Evolutionary conservation across 2,113 vertebrate species (phyloP).

Genomic region (Cyanoliseus patagonus): DNA sequence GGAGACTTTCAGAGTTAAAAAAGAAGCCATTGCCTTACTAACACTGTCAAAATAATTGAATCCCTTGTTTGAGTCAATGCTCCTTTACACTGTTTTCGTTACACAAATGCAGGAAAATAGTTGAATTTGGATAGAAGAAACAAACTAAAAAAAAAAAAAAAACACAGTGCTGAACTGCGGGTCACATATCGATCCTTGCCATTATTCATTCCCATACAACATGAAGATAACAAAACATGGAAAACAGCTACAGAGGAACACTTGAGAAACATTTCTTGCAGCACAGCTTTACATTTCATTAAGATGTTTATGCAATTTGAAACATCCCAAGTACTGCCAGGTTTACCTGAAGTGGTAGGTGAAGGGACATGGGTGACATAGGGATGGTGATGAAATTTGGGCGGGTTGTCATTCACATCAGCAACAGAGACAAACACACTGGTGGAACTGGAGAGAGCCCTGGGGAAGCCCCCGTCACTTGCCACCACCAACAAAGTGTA

Average conservation of each 20-base stretch:
- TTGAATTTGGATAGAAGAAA: neutral
- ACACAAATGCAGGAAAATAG: neutral
- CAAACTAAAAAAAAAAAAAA: neutral
- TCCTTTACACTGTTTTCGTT: neutral
- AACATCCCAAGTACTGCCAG: neutral
- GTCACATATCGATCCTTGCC: neutral
- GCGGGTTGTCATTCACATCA: conserved; percentile 95
- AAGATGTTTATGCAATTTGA: neutral
- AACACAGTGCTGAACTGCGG: rapidly evolving
- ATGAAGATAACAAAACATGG: neutral
- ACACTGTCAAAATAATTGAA: neutral
- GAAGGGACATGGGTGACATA: conserved; percentile 95
- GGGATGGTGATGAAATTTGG: conserved; percentile 94
- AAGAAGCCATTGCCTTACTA: neutral
- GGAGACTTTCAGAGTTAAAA: neutral
- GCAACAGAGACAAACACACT: conserved; percentile 86
- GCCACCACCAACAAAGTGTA: conserved; percentile 93
- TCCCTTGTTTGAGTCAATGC: neutral
- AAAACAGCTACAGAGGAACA: neutral
- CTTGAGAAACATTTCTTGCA: neutral
- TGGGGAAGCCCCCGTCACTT: conserved; percentile 84
- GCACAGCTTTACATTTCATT: neutral
- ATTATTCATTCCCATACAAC: neutral
- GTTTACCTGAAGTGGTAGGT: conserved; percentile 85
- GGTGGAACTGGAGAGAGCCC: conserved; percentile 87